Evolutionary conservation across 2,113 vertebrate genomes (phyloP).

Genomic region (Thryonomys swinderianus): DNA sequence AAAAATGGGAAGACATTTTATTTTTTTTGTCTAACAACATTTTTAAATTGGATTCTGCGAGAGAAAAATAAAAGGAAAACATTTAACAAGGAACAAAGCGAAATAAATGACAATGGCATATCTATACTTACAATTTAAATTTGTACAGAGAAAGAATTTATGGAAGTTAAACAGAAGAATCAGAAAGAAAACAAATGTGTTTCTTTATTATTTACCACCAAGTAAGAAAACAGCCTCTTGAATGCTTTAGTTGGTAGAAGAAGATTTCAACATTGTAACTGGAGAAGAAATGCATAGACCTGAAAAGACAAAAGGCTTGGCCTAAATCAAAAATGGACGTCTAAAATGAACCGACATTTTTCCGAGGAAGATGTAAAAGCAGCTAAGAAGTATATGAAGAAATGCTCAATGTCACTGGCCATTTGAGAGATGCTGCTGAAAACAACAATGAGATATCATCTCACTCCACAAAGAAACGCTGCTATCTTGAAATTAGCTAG

Average conservation of each 20-base stretch:
- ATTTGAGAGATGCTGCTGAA: no score
- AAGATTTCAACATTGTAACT: not conserved
- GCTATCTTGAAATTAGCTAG: no score
- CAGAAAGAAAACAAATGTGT: not conserved
- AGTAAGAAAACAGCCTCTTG: not conserved
- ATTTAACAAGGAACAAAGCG: not conserved
- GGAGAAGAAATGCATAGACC: not conserved
- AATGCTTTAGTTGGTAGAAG: not conserved
- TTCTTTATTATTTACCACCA: not conserved
- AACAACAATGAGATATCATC: no score
- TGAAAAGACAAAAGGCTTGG: not conserved
- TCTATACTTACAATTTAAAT: not conserved
- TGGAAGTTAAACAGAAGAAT: not conserved
- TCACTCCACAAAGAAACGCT: no score
- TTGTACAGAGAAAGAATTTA: not conserved
- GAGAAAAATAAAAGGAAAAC: not conserved
- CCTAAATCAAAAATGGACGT: no score
- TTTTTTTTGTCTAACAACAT: not conserved
- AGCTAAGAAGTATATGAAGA: no score
- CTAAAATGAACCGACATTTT: no score
- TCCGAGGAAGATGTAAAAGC: no score
- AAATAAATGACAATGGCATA: not conserved
- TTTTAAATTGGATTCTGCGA: not conserved
- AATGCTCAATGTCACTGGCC: no score
- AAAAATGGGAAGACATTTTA: not conserved